These are phyloP conservation scores for Cottoperca gobio DNA, from an alignment of 2,797 vertebrate genomes.

Conservation along the genomic window DNA sequence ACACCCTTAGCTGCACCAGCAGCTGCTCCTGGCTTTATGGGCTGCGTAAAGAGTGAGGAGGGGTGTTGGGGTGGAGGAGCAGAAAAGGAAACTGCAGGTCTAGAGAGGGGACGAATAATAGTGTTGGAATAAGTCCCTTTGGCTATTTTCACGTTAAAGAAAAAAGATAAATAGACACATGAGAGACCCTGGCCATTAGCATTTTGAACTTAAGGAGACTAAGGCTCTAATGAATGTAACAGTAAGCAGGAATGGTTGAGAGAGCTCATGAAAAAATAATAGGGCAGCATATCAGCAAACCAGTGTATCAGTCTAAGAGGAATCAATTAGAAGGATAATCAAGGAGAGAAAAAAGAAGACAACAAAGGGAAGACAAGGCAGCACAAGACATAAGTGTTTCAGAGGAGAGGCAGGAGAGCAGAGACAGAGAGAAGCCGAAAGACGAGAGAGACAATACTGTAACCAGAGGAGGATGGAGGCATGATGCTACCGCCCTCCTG, in stretches of 20 bases:
- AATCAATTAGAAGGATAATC: slow-evolving; percentile 1
- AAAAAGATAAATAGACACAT: fast-evolving
- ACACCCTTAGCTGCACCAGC: slow-evolving; percentile 74
- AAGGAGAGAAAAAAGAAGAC: neutral
- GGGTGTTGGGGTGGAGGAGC: neutral
- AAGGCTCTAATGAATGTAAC: slow-evolving; percentile 1
- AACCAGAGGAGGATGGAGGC: slow-evolving; percentile 41
- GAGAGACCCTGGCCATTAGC: fast-evolving
- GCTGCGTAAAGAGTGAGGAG: slow-evolving; percentile 12
- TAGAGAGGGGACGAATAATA: slow-evolving; percentile 1
- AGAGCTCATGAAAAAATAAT: neutral
- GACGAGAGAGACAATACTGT: slow-evolving; percentile 14
- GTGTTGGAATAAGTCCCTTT: neutral
- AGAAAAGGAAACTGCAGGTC: neutral
- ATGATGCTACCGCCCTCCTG: neutral
- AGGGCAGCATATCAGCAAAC: neutral
- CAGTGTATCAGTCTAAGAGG: neutral
- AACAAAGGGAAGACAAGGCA: neutral
- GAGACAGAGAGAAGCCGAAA: slow-evolving; percentile 13
- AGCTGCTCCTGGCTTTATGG: slow-evolving; percentile 32
- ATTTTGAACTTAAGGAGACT: neutral
- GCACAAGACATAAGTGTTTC: neutral
- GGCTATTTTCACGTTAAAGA: neutral
- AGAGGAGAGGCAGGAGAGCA: slow-evolving; percentile 6
- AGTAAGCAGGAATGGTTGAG: neutral